Base-by-base conservation (phyloP, 1,140 invertebrate genomes). In the Drosophila funebris region DNA sequence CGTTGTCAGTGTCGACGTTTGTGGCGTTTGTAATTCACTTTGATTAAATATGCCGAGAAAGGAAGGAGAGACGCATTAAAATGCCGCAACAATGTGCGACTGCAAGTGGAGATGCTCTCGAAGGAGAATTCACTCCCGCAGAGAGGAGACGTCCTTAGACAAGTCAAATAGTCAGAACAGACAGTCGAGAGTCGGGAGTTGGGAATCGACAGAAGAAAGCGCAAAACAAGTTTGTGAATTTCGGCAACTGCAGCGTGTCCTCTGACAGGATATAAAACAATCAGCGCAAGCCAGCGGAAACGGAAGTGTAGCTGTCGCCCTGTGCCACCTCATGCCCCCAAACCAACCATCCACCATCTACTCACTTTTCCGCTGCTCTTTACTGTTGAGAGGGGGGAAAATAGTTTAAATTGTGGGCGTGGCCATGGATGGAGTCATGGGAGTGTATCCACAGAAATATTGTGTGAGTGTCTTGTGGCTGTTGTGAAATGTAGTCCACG, bases 191-290 rank as follows among this genome's bases (percentile, higher is more conserved):
- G 18, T 11, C 18, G 41, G 36, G n/a, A 22, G 22, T 22, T 4
- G 22, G 9, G 9, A 33, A 4, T 39, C 37, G 36, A 24, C 52
- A 24, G 50, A 85, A 85, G 77, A 85, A 85, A 85, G 73, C 77
- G 74, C 77, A 85, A 81, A 85, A 85, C 82, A 81, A 85, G 81
- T 87, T 80, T 81, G 77, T 63, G 81, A 85, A 85, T 85, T 85
- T 85, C 70, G 52, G 72, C 61, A 75, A 75, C 60, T 50, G 72
- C 67, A 75, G 63, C 77, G 64, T 85, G 73, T 81, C 73, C 81
- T 85, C 76, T 85, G 87, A 87, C 87, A 90, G 87, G 81, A 90
- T 90, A 90, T 90, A 87, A 90, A 90, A 90, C 87, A 90, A 90
- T 90, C 87, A 90, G 87, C 75, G 87, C 87, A 90, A 90, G 81